These are phyloP conservation scores for Aramus guarauna DNA, from an alignment of 2,113 vertebrate genomes.

Conservation along the genomic window DNA sequence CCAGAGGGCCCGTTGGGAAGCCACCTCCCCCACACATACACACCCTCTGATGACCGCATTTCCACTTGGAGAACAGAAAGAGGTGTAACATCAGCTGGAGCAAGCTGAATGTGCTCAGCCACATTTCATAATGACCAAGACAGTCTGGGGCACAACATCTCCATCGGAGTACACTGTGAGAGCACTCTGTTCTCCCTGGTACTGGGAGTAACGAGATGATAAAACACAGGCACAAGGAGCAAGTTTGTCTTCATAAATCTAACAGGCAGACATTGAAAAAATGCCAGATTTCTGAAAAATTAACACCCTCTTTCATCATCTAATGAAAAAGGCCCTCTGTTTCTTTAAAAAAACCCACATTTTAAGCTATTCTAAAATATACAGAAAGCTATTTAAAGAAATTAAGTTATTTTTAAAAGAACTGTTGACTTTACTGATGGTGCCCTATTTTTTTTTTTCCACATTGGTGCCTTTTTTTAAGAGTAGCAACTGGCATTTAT, in stretches of 20 bases:
- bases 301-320: background rate
- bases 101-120: conserved; percentile 1
- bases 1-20: background rate
- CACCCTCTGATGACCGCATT: conserved; percentile 25
- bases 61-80: conserved; percentile 15
- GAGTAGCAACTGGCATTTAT: background rate
- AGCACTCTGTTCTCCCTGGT: conserved; percentile 13
- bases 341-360: background rate
- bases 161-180: background rate
- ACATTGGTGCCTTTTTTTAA: background rate
- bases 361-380: background rate
- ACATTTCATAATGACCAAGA: background rate
- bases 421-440: conserved; percentile 10
- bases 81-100: background rate
- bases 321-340: background rate
- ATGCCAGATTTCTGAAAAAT: conserved; percentile 18
- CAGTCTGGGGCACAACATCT: background rate
- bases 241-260: conserved; percentile 19
- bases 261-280: conserved; percentile 14
- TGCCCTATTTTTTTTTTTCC: conserved; percentile 10
- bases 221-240: conserved; percentile 25
- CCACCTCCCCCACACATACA: background rate
- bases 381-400: conserved; percentile 18
- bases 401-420: conserved; percentile 17
- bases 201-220: background rate